Base-by-base conservation (phyloP, 2,888 invertebrate genomes). In the Diaphora mendica region DNA sequence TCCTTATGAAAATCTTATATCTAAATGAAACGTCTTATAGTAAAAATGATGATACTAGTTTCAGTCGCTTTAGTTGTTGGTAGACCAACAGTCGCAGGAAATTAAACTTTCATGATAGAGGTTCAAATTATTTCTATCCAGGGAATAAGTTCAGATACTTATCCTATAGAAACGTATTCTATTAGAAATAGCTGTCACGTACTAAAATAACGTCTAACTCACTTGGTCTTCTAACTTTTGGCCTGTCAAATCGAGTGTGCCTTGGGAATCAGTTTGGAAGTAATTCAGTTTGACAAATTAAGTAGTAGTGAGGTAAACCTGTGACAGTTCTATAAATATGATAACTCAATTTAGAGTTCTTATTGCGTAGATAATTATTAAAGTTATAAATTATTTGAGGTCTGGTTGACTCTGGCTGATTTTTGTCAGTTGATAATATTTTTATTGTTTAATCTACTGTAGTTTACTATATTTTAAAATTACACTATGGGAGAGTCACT, bases 251-350 rank as follows among this genome's bases (percentile, higher is more conserved):
- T 66, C 44, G 20, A 66, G 67, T 30, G 44, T 67, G 30, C 30
- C 67, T 30, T 48, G 67, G 67, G 67, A 67, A 17, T 44, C 44
- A 48, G 44, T 67, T 70, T 70, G 23, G 42, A n/a, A n/a, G 51
- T 30, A 64, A 33, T 44, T 64, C 51, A 65, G 30, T 66, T 62
- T 55, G 67, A 44, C 44, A 64, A 62, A 30, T 42, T 55, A 55
- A 59, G n/a, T 48, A 5, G 33, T 13, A n/a, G 2, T 2, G 4
- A 11, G 23, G 30, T 30, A 48, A 44, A 48, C 44, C 11, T n/a
- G 23, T 30, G 30, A 5, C 30, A 30, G 30, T 30, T 67, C 26
- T 44, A 30, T 30, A 44, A 20, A 66, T 44, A 9, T 11, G 15
- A 26, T 15, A 13, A 26, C 3, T 23, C 20, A 48, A 48, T 48